These are phyloP conservation scores for Congeria kusceri DNA, from an alignment of 2,888 invertebrate genomes.

Conservation along the genomic window DNA sequence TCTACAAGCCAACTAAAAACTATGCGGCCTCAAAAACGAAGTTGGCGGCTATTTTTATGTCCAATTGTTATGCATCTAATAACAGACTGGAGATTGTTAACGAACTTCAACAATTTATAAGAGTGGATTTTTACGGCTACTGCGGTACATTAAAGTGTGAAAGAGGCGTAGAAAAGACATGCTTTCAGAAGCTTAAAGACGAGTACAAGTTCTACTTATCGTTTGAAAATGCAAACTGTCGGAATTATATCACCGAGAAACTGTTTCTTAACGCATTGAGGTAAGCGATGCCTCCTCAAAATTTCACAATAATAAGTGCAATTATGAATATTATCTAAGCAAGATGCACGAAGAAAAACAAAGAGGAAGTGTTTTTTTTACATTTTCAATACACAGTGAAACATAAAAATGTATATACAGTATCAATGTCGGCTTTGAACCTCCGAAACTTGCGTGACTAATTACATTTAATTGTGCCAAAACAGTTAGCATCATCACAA, in stretches of 20 bases:
- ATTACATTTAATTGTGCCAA: no score
- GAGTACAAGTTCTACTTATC: constrained; percentile 95
- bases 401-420: no score
- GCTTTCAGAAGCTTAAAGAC: constrained; percentile 94
- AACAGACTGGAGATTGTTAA: constrained; percentile 90
- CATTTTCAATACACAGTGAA: no score
- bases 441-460: no score
- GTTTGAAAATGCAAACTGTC: constrained; percentile 2
- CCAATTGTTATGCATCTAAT: constrained; percentile 91
- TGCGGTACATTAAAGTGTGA: constrained; percentile 85
- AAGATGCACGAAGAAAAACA: no score
- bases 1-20: constrained; percentile 70
- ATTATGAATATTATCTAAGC: no score
- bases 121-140: constrained; percentile 85
- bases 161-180: constrained; percentile 90
- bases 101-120: constrained; percentile 93
- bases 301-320: no score
- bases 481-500: no score
- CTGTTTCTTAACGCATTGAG: constrained; percentile 97
- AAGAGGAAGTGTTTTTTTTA: no score
- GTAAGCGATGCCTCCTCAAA: no score
- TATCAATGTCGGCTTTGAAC: no score
- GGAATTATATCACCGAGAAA: constrained; percentile 97
- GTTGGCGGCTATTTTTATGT: constrained; percentile 98
- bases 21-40: constrained; percentile 93